These are phyloP conservation scores for Tragulus kanchil DNA, from an alignment of 2,113 vertebrate species.

Conservation along the genomic window DNA sequence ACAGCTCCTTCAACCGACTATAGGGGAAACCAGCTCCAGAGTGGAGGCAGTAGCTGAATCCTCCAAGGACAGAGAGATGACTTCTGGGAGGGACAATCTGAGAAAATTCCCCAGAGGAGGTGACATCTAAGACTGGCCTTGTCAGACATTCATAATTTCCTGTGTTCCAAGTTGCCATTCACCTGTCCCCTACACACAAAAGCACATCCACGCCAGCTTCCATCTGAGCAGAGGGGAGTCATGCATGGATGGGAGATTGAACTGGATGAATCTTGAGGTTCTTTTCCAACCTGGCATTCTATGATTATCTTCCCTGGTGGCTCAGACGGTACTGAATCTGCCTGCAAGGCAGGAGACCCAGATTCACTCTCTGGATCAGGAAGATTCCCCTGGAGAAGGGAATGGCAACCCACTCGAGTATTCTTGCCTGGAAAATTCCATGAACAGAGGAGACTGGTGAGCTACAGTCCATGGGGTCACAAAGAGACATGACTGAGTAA, in stretches of 20 bases:
- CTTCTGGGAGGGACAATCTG: not conserved
- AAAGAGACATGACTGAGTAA: too few relatives aligned
- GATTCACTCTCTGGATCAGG: too few relatives aligned
- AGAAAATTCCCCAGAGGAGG: not conserved
- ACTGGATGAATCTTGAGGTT: not conserved
- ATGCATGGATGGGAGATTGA: not conserved
- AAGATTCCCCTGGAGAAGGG: too few relatives aligned
- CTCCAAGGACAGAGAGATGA: not conserved
- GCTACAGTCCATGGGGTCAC: too few relatives aligned
- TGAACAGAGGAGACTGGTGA: too few relatives aligned
- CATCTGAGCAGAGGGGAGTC: not conserved
- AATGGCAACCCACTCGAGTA: too few relatives aligned
- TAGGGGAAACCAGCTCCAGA: not conserved
- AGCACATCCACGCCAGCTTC: not conserved
- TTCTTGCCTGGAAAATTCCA: too few relatives aligned
- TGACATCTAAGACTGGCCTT: not conserved
- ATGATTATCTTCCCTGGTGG: too few relatives aligned
- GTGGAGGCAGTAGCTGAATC: not conserved
- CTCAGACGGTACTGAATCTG: too few relatives aligned
- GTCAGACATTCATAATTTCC: not conserved
- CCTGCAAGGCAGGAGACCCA: too few relatives aligned
- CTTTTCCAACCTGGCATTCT: not conserved
- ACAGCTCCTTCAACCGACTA: not conserved
- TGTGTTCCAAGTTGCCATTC: not conserved
- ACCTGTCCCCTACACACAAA: not conserved